A percentile compares a stretch with the other conserved stretches of the same genome.
Conservation (phyloP, 2,797 vertebrate species). For the Epinephelus coioides region DNA sequence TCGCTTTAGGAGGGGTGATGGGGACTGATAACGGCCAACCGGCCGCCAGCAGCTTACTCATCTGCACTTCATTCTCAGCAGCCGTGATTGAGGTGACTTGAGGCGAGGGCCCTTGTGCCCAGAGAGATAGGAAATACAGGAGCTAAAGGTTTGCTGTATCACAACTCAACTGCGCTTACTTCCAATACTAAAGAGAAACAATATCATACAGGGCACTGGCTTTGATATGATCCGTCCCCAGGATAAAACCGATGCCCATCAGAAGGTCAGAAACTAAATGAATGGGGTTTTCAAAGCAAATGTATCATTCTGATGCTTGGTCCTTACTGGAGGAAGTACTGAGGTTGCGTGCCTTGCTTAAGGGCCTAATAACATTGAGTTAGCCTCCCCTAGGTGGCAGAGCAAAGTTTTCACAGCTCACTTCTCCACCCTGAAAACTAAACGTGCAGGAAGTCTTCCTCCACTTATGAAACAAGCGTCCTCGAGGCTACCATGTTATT, state of each 20-base stretch:
- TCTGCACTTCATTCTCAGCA: conserved; percentile 39
- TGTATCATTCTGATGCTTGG: conserved; percentile 29
- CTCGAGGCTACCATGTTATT: conserved; percentile 57
- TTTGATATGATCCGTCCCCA: conserved; percentile 24
- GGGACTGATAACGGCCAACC: conserved; percentile 20
- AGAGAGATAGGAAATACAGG: conserved; percentile 32
- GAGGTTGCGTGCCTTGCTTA: conserved; percentile 49
- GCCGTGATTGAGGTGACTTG: conserved; percentile 43
- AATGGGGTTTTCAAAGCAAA: conserved; percentile 27
- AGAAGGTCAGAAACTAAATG: conserved; percentile 22
- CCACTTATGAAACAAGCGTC: conserved; percentile 5
- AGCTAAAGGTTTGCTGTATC: conserved; percentile 12
- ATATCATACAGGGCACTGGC: not conserved
- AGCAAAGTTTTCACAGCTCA: conserved; percentile 30
- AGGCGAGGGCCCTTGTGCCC: conserved; percentile 30
- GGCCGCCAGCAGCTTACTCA: conserved; percentile 25
- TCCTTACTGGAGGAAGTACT: conserved; percentile 2
- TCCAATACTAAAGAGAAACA: conserved; percentile 13
- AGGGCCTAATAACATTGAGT: conserved; percentile 61
- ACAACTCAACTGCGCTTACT: conserved; percentile 23
- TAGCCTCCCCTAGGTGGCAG: conserved; percentile 31
- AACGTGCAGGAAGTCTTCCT: conserved; percentile 10
- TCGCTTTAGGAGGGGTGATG: conserved; percentile 35
- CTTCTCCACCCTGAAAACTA: conserved; percentile 12
- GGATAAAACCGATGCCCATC: not conserved